phyloP scores from a whole-genome alignment of 2,888 invertebrate genomes.

The Unio delphinus region DNA sequence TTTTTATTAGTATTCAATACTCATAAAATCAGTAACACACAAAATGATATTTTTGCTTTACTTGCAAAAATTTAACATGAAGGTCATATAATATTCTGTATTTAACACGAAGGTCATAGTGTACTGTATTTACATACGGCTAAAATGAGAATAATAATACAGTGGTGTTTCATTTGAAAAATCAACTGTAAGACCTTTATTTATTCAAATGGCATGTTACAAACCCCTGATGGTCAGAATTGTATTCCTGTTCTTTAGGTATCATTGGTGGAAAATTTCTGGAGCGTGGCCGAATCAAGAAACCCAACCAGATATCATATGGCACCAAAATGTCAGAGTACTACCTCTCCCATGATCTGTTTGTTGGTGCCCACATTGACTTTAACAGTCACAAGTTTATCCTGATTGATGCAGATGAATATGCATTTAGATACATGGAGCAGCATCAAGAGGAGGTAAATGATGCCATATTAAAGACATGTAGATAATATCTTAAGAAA shows the following conservation, averaged over 20 bases:
- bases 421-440: slow-evolving; percentile 81
- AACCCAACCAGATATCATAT: slow-evolving; percentile 76
- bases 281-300: slow-evolving; percentile 69
- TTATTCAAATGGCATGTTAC: too few relatives aligned
- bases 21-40: too few relatives aligned
- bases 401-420: slow-evolving; percentile 71
- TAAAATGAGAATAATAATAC: too few relatives aligned
- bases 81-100: too few relatives aligned
- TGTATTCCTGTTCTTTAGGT: slow-evolving; percentile 54
- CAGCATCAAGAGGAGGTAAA: slow-evolving; percentile 80
- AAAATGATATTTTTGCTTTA: too few relatives aligned
- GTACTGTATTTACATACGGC: too few relatives aligned
- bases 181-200: too few relatives aligned
- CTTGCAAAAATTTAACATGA: too few relatives aligned
- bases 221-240: too few relatives aligned
- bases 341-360: slow-evolving; percentile 66
- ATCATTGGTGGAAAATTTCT: slow-evolving; percentile 71
- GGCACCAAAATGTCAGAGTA: slow-evolving; percentile 68
- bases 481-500: background rate
- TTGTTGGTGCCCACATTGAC: slow-evolving; percentile 65
- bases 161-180: too few relatives aligned
- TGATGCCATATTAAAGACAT: background rate
- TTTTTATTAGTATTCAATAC: too few relatives aligned
- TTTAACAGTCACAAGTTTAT: slow-evolving; percentile 69
- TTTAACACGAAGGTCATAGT: too few relatives aligned